Evolutionary conservation across 2,113 vertebrate species (phyloP).

Genomic region (Hucho hucho): DNA sequence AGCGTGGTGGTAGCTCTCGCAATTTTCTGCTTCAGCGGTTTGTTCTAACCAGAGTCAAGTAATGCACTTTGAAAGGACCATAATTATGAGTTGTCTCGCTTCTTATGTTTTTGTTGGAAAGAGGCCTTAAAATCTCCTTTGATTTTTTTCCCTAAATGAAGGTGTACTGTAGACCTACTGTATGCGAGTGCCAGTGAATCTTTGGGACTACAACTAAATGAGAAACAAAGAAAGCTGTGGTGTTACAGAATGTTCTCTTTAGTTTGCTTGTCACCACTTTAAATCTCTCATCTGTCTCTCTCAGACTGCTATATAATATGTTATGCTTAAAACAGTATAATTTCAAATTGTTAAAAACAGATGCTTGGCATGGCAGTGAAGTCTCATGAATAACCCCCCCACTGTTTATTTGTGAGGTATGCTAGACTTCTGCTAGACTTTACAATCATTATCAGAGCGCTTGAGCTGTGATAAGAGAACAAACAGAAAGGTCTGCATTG

Average conservation of each 20-base stretch:
- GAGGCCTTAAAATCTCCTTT: neutral
- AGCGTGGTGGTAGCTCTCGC: slow-evolving; percentile 10
- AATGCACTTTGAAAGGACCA: slow-evolving; percentile 20
- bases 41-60: slow-evolving; percentile 24
- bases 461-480: slow-evolving; percentile 64
- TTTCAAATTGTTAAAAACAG: too few relatives aligned
- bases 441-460: slow-evolving; percentile 56
- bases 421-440: neutral
- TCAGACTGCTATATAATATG: neutral
- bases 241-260: neutral
- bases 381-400: neutral
- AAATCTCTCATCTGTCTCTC: neutral
- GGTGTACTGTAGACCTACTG: slow-evolving; percentile 8
- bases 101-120: slow-evolving; percentile 10
- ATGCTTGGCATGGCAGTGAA: neutral
- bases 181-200: neutral
- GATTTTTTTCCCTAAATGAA: neutral
- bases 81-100: slow-evolving; percentile 22
- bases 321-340: neutral
- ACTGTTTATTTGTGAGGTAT: slow-evolving; percentile 11
- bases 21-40: slow-evolving; percentile 34
- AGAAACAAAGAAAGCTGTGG: neutral
- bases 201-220: neutral
- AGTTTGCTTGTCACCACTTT: neutral
- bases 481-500: slow-evolving; percentile 57